Evolutionary conservation across 2,797 vertebrate species (phyloP).

Genomic region (Esox lucius): DNA sequence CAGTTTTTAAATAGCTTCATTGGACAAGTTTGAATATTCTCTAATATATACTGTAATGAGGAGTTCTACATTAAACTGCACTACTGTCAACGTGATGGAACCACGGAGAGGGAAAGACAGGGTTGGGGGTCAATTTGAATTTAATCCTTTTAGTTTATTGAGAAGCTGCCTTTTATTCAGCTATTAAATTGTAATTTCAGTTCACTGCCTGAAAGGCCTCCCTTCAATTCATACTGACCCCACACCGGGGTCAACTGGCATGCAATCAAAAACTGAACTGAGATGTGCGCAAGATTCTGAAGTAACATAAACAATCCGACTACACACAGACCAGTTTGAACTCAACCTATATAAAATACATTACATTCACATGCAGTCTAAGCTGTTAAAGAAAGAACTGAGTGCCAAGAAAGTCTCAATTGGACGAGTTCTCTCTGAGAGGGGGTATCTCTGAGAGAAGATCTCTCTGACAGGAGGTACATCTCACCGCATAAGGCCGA

Average conservation of each 20-base stretch:
- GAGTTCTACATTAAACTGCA: slow-evolving; percentile 48
- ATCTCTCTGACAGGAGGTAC: no score
- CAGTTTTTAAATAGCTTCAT: slow-evolving; percentile 67
- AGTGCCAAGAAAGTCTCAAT: background rate
- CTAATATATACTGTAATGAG: no score
- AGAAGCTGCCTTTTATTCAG: no score
- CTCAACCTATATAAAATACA: background rate
- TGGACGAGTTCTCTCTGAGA: no score
- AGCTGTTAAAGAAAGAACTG: background rate
- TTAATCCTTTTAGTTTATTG: background rate
- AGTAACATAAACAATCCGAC: background rate
- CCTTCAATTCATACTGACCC: no score
- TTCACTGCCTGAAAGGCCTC: no score
- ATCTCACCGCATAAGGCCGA: no score
- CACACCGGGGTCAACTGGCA: background rate
- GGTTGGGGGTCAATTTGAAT: no score
- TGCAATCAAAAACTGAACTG: background rate
- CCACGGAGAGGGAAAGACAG: background rate
- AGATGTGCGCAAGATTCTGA: background rate
- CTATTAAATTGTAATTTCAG: no score
- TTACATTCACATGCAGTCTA: background rate
- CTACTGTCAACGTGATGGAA: slow-evolving; percentile 44
- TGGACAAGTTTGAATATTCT: slow-evolving; percentile 45
- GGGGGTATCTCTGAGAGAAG: no score
- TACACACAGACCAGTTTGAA: no score